Base-by-base conservation (phyloP, 2,888 invertebrate species). In the Anthrax anthrax region DNA sequence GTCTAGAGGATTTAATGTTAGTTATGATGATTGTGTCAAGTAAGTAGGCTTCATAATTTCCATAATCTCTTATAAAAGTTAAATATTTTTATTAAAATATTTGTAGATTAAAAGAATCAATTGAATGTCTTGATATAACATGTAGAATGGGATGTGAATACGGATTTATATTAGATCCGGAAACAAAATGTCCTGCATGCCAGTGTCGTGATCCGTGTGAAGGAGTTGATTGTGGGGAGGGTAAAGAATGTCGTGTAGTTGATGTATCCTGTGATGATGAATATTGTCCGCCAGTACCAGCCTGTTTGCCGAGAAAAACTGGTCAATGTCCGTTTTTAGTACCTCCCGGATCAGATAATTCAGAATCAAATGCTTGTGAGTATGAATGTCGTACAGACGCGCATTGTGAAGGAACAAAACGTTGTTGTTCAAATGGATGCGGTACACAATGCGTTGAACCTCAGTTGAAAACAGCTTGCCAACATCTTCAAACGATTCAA, bases 341-440 rank as follows among this genome's bases (percentile, higher is more conserved):
- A 29, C 87, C 88, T 0, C 73, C 72, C 2, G 77, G 75, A 0
- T 70, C 75, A 0, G 70, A 73, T 12, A 68, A 70, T 37, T 70
- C 75, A 1, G 64, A 65, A 18, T 56, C 61, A 9, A 77, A 78
- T 4, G 72, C 75, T 42, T 88, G 88, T 58, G 84, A 85, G 56
- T 78, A 83, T 60, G 78, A 83, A 58, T 89, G 89, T 54, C 77
- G 78, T 45, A 77, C 78, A 0, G 88, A 89, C 65, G 74, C 78
- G 16, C 81, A 85, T 53, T 89, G 89, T 58, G 77, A 76, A 3
- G 74, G 77, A 0, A 71, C 72, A 0, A 74, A 76, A 48, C 80
- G 86, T 49, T 89, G 89, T 65, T 89, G 89, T 60, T 84, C 86
- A 1, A 89, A 87, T 39, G 89, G 89, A 19, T 89, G 89, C 59